Conservation (phyloP, 1,140 invertebrate genomes). For the Hylaeus volcanicus region DNA sequence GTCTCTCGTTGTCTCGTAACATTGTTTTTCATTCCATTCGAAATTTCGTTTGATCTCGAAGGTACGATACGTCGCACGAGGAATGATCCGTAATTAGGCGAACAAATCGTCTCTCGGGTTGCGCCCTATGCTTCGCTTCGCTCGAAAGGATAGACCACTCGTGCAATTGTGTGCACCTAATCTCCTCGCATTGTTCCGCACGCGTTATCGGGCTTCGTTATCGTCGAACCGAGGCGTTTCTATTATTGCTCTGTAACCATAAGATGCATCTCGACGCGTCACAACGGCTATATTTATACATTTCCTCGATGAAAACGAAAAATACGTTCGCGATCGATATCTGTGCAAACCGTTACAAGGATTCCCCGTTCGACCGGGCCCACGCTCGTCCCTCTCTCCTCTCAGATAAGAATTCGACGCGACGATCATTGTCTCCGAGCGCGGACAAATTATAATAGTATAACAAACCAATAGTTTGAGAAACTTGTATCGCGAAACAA, state of each 20-base stretch:
- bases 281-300: constrained; percentile 58
- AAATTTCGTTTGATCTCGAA: no score
- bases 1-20: no score
- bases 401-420: neutral
- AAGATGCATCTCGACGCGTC: constrained; percentile 29
- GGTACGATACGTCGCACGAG: no score
- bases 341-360: constrained; percentile 43
- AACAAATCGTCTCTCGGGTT: no score
- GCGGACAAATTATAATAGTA: no score
- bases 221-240: constrained; percentile 43
- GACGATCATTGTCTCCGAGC: neutral
- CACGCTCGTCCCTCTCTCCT: neutral
- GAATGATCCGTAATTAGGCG: no score
- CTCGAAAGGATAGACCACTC: constrained; percentile 1
- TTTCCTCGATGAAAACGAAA: constrained; percentile 43
- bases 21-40: no score
- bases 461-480: no score
- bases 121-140: neutral
- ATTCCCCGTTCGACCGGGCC: constrained; percentile 7
- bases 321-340: constrained; percentile 10
- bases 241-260: constrained; percentile 57
- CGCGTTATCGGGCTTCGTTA: constrained; percentile 55
- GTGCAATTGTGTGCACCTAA: constrained; percentile 31
- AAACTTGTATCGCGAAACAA: no score
- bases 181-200: constrained; percentile 46